Conservation (phyloP, 2,113 vertebrate species). For the Campylorhamphus procurvoides region DNA sequence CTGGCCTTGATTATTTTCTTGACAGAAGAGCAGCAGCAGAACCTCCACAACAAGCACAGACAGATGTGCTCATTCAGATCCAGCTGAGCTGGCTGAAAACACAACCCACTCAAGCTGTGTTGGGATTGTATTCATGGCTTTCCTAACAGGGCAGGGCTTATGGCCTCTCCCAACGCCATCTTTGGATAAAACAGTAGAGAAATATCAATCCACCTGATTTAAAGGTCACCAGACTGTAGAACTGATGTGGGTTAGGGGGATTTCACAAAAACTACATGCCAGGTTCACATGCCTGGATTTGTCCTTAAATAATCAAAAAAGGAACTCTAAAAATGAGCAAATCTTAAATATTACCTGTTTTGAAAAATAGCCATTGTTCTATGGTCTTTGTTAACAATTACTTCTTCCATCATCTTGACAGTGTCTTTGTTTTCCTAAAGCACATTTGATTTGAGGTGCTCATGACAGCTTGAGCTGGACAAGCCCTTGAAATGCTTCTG, state of each 20-base stretch:
- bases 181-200: not conserved
- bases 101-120: not conserved
- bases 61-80: not conserved
- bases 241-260: not conserved
- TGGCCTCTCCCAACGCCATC: not conserved
- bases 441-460: not conserved
- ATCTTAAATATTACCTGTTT: not conserved
- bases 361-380: not conserved
- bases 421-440: not conserved
- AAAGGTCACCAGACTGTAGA: not conserved
- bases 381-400: not conserved
- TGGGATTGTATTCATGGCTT: not conserved
- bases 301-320: not conserved
- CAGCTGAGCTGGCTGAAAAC: not conserved
- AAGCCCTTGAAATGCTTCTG: not conserved
- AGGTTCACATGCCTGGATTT: not conserved
- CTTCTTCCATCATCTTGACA: not conserved
- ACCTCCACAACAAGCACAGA: not conserved
- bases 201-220: not conserved
- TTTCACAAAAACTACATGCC: not conserved
- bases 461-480: accelerated
- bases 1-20: not conserved
- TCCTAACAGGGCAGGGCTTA: not conserved
- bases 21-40: not conserved
- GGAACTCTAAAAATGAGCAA: not conserved